phyloP scores from a whole-genome alignment of 1,140 invertebrate species.

The Palaemon carinicauda region DNA sequence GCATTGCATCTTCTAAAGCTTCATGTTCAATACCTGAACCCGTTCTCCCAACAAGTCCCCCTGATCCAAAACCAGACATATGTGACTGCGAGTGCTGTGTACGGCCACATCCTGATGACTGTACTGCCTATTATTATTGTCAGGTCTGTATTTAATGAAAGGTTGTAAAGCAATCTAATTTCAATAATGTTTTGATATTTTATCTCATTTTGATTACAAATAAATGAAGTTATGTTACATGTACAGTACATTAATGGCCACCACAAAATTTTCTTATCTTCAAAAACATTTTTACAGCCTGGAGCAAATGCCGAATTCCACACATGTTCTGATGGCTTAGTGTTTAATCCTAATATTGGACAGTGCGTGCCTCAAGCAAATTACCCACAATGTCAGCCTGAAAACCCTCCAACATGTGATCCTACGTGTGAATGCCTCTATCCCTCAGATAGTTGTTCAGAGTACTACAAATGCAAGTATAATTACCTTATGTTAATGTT shows the following conservation, averaged over 20 bases:
- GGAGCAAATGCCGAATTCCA: slow-evolving; percentile 28
- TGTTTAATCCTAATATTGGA: slow-evolving; percentile 24
- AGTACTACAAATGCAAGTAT: slow-evolving; percentile 44
- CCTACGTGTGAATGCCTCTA: slow-evolving; percentile 45
- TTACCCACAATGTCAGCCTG: slow-evolving; percentile 38
- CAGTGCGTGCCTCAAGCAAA: slow-evolving; percentile 32
- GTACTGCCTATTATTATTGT: slow-evolving; percentile 50
- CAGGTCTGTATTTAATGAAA: slow-evolving; percentile 12
- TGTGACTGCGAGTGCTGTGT: slow-evolving; percentile 56
- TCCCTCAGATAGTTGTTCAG: slow-evolving; percentile 26
- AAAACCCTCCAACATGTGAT: slow-evolving; percentile 39
- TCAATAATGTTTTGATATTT: not conserved
- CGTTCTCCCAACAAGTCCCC: not conserved
- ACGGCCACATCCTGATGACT: slow-evolving; percentile 47
- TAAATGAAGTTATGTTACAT: not conserved
- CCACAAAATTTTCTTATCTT: not conserved
- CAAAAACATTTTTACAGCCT: not conserved
- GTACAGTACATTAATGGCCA: not conserved
- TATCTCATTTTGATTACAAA: not conserved
- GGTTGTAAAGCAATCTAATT: not conserved
- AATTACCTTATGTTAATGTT: no score
- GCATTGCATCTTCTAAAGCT: slow-evolving; percentile 23
- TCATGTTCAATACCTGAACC: slow-evolving; percentile 32
- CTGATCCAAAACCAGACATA: slow-evolving; percentile 34
- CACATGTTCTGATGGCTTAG: slow-evolving; percentile 32